Conservation (phyloP, 2,113 vertebrate genomes). For the Formicarius rufipectus region DNA sequence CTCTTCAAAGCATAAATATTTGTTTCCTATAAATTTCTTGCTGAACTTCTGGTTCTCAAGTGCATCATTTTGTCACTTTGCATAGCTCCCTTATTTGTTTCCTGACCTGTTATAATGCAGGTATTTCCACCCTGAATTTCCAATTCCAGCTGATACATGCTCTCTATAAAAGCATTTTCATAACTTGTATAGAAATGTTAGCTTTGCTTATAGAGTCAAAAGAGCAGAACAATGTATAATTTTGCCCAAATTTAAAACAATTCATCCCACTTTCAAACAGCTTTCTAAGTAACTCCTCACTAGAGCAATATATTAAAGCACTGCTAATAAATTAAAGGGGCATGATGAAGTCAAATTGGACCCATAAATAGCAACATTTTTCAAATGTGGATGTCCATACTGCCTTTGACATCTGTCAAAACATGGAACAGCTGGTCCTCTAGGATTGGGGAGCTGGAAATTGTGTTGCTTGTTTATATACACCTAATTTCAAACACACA, state of each 20-base stretch:
- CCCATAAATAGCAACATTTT: not conserved
- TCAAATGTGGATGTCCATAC: not conserved
- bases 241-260: not conserved
- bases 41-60: not conserved
- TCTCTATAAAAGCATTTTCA: not conserved
- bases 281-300: not conserved
- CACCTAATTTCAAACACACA: not conserved
- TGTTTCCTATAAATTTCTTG: not conserved
- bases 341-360: not conserved
- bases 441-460: not conserved
- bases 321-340: not conserved
- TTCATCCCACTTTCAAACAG: not conserved
- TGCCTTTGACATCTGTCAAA: not conserved
- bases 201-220: not conserved
- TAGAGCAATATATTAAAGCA: not conserved
- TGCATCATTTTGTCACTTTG: not conserved
- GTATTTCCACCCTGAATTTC: not conserved
- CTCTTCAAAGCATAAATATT: not conserved
- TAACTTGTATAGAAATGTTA: not conserved
- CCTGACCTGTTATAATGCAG: not conserved
- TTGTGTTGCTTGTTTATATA: not conserved
- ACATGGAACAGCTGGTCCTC: not conserved
- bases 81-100: not conserved
- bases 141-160: accelerated
- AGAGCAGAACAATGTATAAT: not conserved